Evolutionary conservation across 92 coral and sea anemone species (phyloP), one percentile per base, ranked within the genome.

Genomic region (Epizoanthus ramosus): DNA sequence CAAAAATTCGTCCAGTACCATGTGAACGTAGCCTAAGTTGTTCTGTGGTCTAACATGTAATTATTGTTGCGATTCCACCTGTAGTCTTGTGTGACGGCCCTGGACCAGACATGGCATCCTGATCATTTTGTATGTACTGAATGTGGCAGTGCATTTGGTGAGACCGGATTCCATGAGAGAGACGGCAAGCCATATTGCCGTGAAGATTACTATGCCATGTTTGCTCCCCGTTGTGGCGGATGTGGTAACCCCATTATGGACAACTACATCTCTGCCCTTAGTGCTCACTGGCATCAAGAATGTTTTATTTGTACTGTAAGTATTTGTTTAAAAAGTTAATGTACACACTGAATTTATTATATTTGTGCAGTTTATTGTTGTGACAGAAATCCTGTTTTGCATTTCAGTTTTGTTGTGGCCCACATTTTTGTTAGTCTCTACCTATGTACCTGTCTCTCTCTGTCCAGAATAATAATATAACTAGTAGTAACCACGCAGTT

Each of bases 51-150:
- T 37, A 37, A 37, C 43, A 37, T 41, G 10, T 25, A 39, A 24
- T 15, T 5, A 21, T 59, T 37, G 31, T 28, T 28, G 28, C 25
- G 13, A 39, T 79, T 56, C 35, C 37, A n/a, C 75, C 57, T 74
- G 6, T 85, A 96, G 99, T 96, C 99, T 6, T 96, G 99, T 85
- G 99, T 93, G 41, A 96, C 99, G 57, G 99, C 99, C 22, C 67
- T 96, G 80, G 99, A 92, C 83, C 97, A 96, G 87, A 96, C 99
- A 2, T 96, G 99, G 99, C 99, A 96, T 86, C 99, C 97, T 8
- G 98, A 96, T 75, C 98, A 94, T 66, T 96, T 96, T 75, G 97
- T 96, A 50, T 96, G 99, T 83, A 92, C 94, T 5, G 90, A 93
- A 82, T 96, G 99, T 77, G 97, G 98, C 14, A 74, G 88, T 64